Base-by-base conservation (phyloP, 2,888 invertebrate genomes). In the Apocheima hispidaria region DNA sequence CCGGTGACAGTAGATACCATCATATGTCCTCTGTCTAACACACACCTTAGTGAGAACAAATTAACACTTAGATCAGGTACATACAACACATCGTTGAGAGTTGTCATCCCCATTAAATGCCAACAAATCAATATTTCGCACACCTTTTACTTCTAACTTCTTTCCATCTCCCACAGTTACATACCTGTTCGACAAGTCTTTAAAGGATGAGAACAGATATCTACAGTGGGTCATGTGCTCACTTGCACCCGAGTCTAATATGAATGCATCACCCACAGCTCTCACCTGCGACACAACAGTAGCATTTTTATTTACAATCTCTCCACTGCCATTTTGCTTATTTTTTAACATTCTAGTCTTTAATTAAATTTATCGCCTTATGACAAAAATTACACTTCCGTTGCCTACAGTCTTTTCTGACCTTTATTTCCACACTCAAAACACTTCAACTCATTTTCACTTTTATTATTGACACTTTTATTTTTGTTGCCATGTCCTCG, bases 131-230 rank as follows among this genome's bases (percentile, higher is more conserved):
- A 43, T 43, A 20, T n/a, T 43, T 10, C 43, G 26, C 5, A 20
- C 12, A 6, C 43, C 43, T 43, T 23, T 20, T n/a, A 26, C 43
- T 26, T 43, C 6, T 14, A 43, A 26, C 1, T 7, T n/a, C 26
- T 21, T 26, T 2, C 43, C 43, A 43, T 43, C 43, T 43, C 43
- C 43, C n/a, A 43, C 43, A 26, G 43, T 43, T n/a, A 43, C 26
- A 43, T 43, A 26, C 26, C 20, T 20, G 4, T 14, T 12, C 6
- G 43, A 14, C 26, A 43, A 2, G 2, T 43, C 43, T 14, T 43
- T 1, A 43, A 36, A 36, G 2, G 36, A 16, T 16, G 14, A 16
- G 5, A 36, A 36, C 2, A 36, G 16, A 36, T 16, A 1, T 36
- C 36, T 36, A 36, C n/a, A 5, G 16, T 36, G 14, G 4, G 6